phyloP scores from a whole-genome alignment of 2,113 vertebrate species.

The Aleadryas rufinucha region DNA sequence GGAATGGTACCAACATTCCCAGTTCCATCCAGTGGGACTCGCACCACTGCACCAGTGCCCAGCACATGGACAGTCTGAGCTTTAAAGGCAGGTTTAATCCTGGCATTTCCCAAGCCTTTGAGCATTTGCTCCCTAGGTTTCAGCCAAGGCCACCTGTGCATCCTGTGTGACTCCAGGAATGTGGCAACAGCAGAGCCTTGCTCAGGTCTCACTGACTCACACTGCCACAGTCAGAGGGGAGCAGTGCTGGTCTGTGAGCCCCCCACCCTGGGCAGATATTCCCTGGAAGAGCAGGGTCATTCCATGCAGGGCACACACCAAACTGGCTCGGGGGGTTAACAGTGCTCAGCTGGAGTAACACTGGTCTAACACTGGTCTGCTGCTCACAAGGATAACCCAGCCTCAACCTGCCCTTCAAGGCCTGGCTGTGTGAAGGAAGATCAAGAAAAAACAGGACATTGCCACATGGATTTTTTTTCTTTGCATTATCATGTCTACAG shows the following conservation, averaged over 20 bases:
- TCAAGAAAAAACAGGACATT: not conserved
- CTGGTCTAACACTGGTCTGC: not conserved
- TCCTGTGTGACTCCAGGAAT: not conserved
- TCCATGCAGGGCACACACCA: not conserved
- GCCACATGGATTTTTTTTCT: not conserved
- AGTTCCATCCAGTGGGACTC: not conserved
- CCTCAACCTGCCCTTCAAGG: not conserved
- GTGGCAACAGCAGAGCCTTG: not conserved
- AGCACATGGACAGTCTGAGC: rapidly evolving
- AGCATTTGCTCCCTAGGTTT: not conserved
- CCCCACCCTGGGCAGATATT: rapidly evolving
- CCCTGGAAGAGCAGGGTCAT: not conserved
- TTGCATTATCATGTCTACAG: conserved; percentile 1
- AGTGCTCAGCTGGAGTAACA: not conserved
- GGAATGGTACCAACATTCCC: not conserved
- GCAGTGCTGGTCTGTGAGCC: too few relatives aligned
- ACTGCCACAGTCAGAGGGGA: not conserved
- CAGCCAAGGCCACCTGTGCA: not conserved
- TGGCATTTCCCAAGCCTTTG: not conserved
- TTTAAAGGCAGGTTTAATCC: not conserved
- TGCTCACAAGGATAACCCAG: rapidly evolving
- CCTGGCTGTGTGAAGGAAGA: not conserved
- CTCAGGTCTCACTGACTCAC: not conserved
- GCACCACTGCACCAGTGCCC: rapidly evolving
- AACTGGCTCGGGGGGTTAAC: not conserved